These are phyloP conservation scores for Ammodytes dubius DNA, from an alignment of 2,113 vertebrate genomes.

Conservation along the genomic window DNA sequence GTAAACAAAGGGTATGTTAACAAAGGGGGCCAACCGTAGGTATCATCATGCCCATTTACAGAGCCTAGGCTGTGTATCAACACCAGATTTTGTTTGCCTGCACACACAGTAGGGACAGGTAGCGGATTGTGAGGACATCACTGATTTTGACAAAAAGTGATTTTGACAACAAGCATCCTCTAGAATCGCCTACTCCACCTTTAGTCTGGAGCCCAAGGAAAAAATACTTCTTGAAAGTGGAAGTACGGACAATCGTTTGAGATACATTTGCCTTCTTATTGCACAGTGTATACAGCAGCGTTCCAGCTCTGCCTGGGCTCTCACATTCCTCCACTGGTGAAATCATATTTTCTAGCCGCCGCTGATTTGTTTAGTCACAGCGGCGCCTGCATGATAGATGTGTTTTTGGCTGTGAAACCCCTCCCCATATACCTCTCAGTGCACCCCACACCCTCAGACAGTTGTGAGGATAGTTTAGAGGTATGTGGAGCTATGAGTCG, in stretches of 20 bases:
- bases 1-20: too few relatives aligned
- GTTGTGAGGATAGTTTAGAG: slow-evolving; percentile 48
- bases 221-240: background rate
- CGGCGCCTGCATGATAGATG: slow-evolving; percentile 75
- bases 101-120: too few relatives aligned
- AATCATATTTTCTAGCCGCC: slow-evolving; percentile 72
- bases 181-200: too few relatives aligned
- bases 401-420: slow-evolving; percentile 68
- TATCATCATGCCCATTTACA: too few relatives aligned
- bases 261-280: slow-evolving; percentile 1
- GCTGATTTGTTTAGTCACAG: slow-evolving; percentile 76
- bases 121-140: too few relatives aligned
- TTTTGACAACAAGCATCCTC: too few relatives aligned
- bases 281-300: slow-evolving; percentile 17
- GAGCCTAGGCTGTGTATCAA: too few relatives aligned
- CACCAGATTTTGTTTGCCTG: too few relatives aligned
- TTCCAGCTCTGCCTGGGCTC: slow-evolving; percentile 37
- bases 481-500: slow-evolving; percentile 50
- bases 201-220: background rate
- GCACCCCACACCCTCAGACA: slow-evolving; percentile 23
- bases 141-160: too few relatives aligned
- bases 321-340: slow-evolving; percentile 69
- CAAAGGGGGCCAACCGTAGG: too few relatives aligned
- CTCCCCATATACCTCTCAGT: slow-evolving; percentile 30
- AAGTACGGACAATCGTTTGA: background rate